Conservation (phyloP, 2,113 vertebrate species). For the Nothoprocta perdicaria region DNA sequence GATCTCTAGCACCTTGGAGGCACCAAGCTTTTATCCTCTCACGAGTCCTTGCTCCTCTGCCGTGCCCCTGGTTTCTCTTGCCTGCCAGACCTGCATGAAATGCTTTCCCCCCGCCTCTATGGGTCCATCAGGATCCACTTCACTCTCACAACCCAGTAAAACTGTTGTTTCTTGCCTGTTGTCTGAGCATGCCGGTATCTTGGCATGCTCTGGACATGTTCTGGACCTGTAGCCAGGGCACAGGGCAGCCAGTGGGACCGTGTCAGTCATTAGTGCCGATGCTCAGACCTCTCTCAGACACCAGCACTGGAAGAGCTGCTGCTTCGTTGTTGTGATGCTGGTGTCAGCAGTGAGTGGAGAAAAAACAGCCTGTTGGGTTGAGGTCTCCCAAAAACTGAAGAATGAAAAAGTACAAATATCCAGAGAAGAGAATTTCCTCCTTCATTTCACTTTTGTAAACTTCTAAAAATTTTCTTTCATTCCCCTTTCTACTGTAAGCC, state of each 20-base stretch:
- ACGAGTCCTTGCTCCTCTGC: neutral
- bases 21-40: neutral
- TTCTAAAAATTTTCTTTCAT: neutral
- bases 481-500: too few relatives aligned
- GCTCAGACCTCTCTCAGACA: neutral
- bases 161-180: neutral
- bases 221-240: neutral
- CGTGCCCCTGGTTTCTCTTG: neutral
- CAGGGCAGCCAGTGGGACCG: neutral
- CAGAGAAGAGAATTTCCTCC: neutral
- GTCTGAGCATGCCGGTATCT: too few relatives aligned
- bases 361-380: neutral
- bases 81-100: neutral
- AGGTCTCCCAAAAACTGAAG: too few relatives aligned
- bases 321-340: neutral
- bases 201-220: neutral
- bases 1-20: neutral
- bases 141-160: neutral
- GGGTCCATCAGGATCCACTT: neutral
- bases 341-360: too few relatives aligned
- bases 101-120: neutral
- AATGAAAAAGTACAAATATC: neutral
- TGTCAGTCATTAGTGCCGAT: too few relatives aligned
- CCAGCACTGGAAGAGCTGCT: too few relatives aligned
- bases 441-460: neutral